Conservation (phyloP, 2,888 invertebrate species). For the Macroteleia sp. region DNA sequence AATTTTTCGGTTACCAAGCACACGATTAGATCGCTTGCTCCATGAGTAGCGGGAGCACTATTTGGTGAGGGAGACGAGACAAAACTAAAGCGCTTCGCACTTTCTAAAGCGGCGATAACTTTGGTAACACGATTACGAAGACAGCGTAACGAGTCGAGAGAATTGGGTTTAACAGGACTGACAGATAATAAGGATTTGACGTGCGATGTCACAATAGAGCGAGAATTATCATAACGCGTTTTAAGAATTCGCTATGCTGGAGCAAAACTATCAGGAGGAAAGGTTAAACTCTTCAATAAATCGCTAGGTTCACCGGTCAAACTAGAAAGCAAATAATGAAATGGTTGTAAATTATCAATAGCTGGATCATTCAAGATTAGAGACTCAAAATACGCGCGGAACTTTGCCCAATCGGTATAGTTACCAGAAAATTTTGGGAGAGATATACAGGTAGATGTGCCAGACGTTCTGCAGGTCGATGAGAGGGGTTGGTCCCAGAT, state of each 20-base stretch:
- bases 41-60: neutral
- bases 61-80: neutral
- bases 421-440: neutral
- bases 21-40: conserved; percentile 6
- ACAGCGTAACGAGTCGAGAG: neutral
- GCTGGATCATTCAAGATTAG: neutral
- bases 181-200: neutral
- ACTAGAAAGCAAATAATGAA: neutral
- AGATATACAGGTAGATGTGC: too few relatives aligned
- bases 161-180: neutral
- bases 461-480: too few relatives aligned
- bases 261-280: neutral
- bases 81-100: neutral
- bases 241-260: neutral
- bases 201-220: neutral
- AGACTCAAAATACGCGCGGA: neutral
- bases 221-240: neutral
- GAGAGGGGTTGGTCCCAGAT: too few relatives aligned
- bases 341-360: neutral
- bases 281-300: neutral
- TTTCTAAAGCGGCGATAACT: neutral
- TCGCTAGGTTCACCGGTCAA: neutral
- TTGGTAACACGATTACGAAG: neutral
- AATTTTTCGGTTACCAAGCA: conserved; percentile 1
- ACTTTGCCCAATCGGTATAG: neutral